phyloP scores from a whole-genome alignment of 1,140 invertebrate species.

The Lepidotrigona ventralis region DNA sequence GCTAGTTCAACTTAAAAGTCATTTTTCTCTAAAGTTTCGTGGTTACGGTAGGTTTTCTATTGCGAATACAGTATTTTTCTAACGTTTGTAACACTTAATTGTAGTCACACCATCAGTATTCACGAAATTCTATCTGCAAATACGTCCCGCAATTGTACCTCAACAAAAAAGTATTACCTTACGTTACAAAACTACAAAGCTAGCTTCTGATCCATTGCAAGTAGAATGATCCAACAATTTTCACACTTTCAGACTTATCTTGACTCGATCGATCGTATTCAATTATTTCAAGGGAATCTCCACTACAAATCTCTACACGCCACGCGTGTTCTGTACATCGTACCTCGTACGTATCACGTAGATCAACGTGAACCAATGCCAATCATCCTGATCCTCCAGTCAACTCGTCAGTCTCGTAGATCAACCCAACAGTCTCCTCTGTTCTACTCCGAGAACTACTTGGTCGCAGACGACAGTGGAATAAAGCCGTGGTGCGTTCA shows the following conservation, averaged over 20 bases:
- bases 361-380: not conserved
- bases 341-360: not conserved
- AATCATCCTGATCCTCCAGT: not conserved
- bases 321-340: not conserved
- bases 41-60: too few relatives aligned
- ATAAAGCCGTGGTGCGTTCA: conserved; percentile 22
- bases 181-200: too few relatives aligned
- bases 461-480: not conserved
- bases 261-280: not conserved
- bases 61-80: too few relatives aligned
- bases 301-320: not conserved
- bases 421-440: not conserved
- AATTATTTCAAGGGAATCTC: not conserved
- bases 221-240: not conserved
- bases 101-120: too few relatives aligned
- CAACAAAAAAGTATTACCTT: too few relatives aligned
- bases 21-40: not conserved
- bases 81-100: too few relatives aligned
- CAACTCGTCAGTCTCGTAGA: not conserved
- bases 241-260: not conserved
- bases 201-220: too few relatives aligned
- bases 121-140: too few relatives aligned
- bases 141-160: too few relatives aligned
- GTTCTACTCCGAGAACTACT: not conserved
- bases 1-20: not conserved